Evolutionary conservation across 2,797 vertebrate species (phyloP).

Genomic region (Antennarius maculatus): DNA sequence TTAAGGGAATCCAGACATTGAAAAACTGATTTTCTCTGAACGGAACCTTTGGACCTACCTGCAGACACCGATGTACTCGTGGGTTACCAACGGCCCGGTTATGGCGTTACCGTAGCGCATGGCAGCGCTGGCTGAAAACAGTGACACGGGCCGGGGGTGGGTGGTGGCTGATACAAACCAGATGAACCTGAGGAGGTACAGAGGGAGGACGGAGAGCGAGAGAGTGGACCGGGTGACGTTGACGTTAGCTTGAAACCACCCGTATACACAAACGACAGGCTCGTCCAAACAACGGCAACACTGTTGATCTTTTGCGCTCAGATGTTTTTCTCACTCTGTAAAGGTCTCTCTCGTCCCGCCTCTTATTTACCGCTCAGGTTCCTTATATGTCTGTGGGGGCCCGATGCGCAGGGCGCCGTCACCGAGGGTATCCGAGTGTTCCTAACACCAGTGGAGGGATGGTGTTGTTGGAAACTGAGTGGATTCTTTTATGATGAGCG

Average conservation of each 20-base stretch:
- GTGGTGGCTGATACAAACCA: conserved; percentile 75
- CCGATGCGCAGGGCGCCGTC: conserved; percentile 1
- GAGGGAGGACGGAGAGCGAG: conserved; percentile 23
- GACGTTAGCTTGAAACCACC: conserved; percentile 27
- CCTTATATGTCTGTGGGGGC: not conserved
- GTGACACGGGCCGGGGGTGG: conserved; percentile 49
- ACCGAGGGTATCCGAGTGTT: not conserved
- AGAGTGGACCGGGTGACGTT: conserved; percentile 8
- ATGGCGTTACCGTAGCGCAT: conserved; percentile 58
- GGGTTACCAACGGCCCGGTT: conserved; percentile 50
- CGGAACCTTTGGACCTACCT: conserved; percentile 44
- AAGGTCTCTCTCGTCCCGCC: not conserved
- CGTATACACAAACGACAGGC: not conserved
- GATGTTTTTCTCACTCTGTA: not conserved
- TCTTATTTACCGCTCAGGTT: conserved; percentile 24
- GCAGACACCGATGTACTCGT: conserved; percentile 28
- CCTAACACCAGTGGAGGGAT: conserved; percentile 14
- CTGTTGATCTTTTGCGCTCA: not conserved
- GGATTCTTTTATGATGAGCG: conserved; percentile 62
- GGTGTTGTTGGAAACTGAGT: conserved; percentile 67
- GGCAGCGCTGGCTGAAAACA: conserved; percentile 61
- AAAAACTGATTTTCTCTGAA: conserved; percentile 1
- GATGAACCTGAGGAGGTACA: conserved; percentile 69
- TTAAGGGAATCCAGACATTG: too few relatives aligned
- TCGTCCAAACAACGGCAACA: conserved; percentile 13